phyloP scores from a whole-genome alignment of 2,888 invertebrate genomes.

The Spilarctia lutea region DNA sequence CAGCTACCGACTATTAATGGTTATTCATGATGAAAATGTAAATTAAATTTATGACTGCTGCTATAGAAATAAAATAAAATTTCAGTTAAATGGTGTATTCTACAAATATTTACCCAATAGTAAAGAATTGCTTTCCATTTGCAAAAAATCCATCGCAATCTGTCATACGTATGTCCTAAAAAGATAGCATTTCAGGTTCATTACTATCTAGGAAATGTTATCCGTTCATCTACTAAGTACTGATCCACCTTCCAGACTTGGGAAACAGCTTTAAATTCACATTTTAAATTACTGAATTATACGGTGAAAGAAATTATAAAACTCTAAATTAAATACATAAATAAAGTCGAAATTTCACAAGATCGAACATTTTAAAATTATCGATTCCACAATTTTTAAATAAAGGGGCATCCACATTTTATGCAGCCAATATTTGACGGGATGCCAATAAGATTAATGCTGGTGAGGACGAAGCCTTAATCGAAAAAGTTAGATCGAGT shows the following conservation, averaged over 20 bases:
- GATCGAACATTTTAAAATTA: neutral
- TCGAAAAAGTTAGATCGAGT: slow-evolving; percentile 67
- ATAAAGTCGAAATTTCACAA: neutral
- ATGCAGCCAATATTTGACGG: slow-evolving; percentile 18
- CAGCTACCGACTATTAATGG: no score
- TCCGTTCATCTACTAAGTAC: neutral
- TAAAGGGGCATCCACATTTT: slow-evolving; percentile 13
- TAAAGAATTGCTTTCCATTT: neutral
- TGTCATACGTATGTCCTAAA: neutral
- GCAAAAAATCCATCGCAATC: neutral
- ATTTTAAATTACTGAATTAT: neutral
- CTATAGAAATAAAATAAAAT: no score
- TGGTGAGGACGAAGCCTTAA: slow-evolving; percentile 49
- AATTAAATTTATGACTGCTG: no score
- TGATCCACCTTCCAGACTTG: neutral
- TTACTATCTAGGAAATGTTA: neutral
- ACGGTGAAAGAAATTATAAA: neutral
- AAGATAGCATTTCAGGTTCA: neutral
- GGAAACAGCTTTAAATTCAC: neutral
- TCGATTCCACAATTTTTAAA: slow-evolving; percentile 15
- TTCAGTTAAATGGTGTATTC: no score
- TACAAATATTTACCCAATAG: no score
- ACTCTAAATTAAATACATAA: no score
- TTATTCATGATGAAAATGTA: no score
- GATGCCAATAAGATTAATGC: slow-evolving; percentile 45